Base-by-base conservation (phyloP, 2,113 vertebrate species). In the Chascanopsetta lugubris region DNA sequence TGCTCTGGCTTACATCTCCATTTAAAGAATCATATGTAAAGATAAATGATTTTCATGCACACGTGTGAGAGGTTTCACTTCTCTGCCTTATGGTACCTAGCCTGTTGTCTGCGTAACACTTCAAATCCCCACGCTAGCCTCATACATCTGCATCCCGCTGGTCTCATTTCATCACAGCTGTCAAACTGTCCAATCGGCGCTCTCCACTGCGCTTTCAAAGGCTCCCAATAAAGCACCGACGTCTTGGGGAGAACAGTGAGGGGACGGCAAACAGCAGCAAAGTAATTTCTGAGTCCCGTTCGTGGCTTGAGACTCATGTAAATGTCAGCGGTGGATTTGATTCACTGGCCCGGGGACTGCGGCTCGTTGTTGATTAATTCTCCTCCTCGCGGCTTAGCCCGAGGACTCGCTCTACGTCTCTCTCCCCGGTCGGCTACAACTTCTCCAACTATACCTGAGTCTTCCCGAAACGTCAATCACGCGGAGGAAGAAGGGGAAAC, bases 381-480 rank as follows among this genome's bases (percentile, higher is more conserved):
- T 61, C 60, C 54, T 75, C 54, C 73, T 21, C 63, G 75, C 26
- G 72, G 51, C 81, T 77, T 78, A 57, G 74, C 85, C 82, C 69
- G 72, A 72, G 72, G 87, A 76, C 57, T 77, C 17, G 6, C 53
- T 46, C 69, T 57, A 42, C 55, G 73, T 46, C 60, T 58, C 60
- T 58, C 36, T 22, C 17, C 66, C 10, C 11, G 26, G 22, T 36
- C 48, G 57, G 45, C 12, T 76, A 80, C 62, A 75, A 79, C 24
- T 67, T 67, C 15, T 51, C 30, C 72, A 53, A 64, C 38, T 49
- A n/a, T n/a, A 17, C 22, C 38, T 27, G 38, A 58, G 47, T 76
- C 48, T 13, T 62, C 71, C 10, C 13, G 45, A 72, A 74, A 75
- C 54, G 77, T 69, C 84, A 83, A 57, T 87, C 82, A 90, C 67